Evolutionary conservation across 2,888 invertebrate genomes (phyloP).

Genomic region (Drosophila suboccidentalis): DNA sequence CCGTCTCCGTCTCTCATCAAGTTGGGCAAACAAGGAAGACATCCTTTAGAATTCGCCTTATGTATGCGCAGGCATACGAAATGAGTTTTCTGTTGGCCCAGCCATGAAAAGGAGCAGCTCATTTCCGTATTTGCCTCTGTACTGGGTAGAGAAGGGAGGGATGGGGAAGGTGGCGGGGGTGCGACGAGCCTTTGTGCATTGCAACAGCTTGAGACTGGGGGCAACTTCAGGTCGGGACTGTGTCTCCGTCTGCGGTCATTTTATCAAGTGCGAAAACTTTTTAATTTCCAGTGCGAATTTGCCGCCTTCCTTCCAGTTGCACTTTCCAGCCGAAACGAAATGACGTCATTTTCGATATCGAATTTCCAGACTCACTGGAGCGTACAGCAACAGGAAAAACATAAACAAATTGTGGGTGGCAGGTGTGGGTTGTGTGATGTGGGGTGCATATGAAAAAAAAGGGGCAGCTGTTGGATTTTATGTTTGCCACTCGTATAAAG

Average conservation of each 20-base stretch:
- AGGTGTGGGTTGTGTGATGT: not conserved
- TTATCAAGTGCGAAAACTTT: slow-evolving; percentile 39
- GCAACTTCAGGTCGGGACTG: slow-evolving; percentile 35
- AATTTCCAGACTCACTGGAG: slow-evolving; percentile 46
- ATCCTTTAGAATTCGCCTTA: slow-evolving; percentile 51
- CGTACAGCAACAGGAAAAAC: slow-evolving; percentile 58
- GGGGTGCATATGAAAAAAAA: slow-evolving; percentile 21
- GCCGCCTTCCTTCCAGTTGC: slow-evolving; percentile 66
- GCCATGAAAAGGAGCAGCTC: slow-evolving; percentile 58
- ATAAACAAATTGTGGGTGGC: slow-evolving; percentile 68
- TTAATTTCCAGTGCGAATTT: slow-evolving; percentile 58
- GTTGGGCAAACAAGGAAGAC: slow-evolving; percentile 68
- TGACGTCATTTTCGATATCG: slow-evolving; percentile 76
- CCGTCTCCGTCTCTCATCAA: slow-evolving; percentile 22
- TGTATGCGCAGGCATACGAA: slow-evolving; percentile 60
- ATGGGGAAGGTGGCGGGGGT: not conserved
- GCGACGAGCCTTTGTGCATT: slow-evolving; percentile 29
- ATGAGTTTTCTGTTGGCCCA: slow-evolving; percentile 66
- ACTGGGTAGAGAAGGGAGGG: not conserved
- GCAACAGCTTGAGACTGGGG: slow-evolving; percentile 36
- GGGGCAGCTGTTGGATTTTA: slow-evolving; percentile 48
- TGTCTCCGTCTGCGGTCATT: slow-evolving; percentile 67
- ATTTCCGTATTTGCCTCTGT: slow-evolving; percentile 66
- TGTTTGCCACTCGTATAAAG: slow-evolving; percentile 27
- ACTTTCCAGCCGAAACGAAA: slow-evolving; percentile 50